Evolutionary conservation across 2,113 vertebrate genomes (phyloP), one percentile per base, ranked within the genome.

Genomic region (Suncus etruscus): DNA sequence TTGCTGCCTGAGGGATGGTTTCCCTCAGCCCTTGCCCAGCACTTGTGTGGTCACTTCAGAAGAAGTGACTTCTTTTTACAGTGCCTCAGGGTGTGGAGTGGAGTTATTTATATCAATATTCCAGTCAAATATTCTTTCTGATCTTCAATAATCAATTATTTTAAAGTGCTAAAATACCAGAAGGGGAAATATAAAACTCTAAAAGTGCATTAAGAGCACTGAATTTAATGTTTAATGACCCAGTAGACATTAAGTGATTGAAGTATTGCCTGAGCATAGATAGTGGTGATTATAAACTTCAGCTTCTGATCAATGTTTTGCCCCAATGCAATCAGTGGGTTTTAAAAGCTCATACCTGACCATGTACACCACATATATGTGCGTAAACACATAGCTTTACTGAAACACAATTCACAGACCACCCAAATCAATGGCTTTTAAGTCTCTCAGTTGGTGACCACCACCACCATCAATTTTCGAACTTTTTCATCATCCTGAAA

Each of bases 311-410:
- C 50, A 81, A 39, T 32, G 27, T 73, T 54, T 83, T 90, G 84
- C 92, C 91, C 48, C 85, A 92, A 92, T 91, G 80, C 58, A 85
- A 39, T 72, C 72, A 75, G 32, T 73, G 20, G 73, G 54, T 61
- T 86, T 83, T 94, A 31, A 74, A 91, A 87, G 86, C 66, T 77
- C 69, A 84, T n/a, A 54, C 1, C 54, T 54, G 12, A 61, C 15
- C 32, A 73, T 54, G 54, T 14, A 14, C 54, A 54, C 18, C 54
- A 54, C 11, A 54, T 16, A 54, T 16, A 54, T 16, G 11, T 16
- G 18, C 2, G 11, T 16, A 54, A 12, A 69, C 25, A 72, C 24
- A 82, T 2, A 90, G n/a, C 27, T 83, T 80, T 79, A 72, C 3
- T 54, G 32, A 92, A 74, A 54, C 58, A 39, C 22, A 91, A 65